A percentile compares a stretch with the other conserved stretches of the same genome.
Evolutionary conservation across 2,888 invertebrate species (phyloP).

Genomic region (Tineola bisselliella): DNA sequence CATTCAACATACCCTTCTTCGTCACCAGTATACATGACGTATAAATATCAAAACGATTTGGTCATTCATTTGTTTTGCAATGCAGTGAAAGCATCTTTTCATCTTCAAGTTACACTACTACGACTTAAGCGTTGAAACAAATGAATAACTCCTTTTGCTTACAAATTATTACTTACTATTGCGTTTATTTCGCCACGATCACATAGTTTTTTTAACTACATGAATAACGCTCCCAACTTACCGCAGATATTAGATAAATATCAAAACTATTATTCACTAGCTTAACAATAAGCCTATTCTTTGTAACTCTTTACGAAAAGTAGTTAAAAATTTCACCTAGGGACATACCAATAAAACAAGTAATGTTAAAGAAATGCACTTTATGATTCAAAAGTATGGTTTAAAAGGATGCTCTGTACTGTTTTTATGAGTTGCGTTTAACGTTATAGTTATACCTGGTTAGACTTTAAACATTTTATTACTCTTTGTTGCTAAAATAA

Average conservation of each 20-base stretch:
- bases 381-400: neutral
- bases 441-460: neutral
- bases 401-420: neutral
- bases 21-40: too few species aligned
- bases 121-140: neutral
- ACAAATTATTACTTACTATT: too few species aligned
- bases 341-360: constrained; percentile 6
- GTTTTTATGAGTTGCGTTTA: neutral
- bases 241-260: too few species aligned
- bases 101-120: neutral
- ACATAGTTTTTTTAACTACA: too few species aligned
- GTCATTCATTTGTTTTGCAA: neutral
- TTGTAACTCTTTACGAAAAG: constrained; percentile 3
- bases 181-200: too few species aligned
- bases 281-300: neutral
- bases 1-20: too few species aligned
- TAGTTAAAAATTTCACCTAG: constrained; percentile 8
- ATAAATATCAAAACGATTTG: neutral
- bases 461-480: neutral
- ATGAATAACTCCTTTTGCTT: neutral
- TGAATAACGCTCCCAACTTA: too few species aligned
- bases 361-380: neutral
- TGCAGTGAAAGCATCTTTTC: neutral
- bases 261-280: neutral
- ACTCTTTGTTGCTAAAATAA: neutral